Percentiles rank a stretch among this genome's conserved stretches.
Conservation (phyloP, 2,113 vertebrate species). For the Tor tambroides region DNA sequence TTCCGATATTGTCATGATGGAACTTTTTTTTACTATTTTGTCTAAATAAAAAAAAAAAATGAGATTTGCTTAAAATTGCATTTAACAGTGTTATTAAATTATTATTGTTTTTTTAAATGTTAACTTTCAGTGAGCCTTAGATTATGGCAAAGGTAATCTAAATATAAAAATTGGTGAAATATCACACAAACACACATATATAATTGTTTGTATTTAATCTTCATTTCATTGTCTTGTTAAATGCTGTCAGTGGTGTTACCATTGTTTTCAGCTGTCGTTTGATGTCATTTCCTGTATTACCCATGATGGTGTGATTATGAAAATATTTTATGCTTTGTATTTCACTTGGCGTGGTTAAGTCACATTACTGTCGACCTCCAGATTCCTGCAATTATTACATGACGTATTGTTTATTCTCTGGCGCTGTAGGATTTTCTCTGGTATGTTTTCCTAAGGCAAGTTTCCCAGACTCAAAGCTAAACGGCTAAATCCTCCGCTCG, state of each 20-base stretch:
- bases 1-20: too few relatives aligned
- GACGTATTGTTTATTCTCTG: constrained; percentile 7
- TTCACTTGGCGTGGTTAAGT: neutral
- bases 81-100: neutral
- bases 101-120: neutral
- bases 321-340: neutral
- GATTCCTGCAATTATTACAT: constrained; percentile 11
- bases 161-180: neutral
- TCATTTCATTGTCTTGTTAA: neutral
- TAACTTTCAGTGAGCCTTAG: neutral
- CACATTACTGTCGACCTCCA: neutral
- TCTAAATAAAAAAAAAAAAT: too few relatives aligned
- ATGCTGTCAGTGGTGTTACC: neutral
- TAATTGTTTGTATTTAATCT: neutral
- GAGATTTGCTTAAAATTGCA: too few relatives aligned
- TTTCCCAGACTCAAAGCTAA: constrained; percentile 17
- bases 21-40: too few relatives aligned
- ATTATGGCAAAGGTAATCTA: neutral
- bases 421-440: constrained; percentile 6
- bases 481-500: neutral
- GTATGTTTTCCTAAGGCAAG: constrained; percentile 26
- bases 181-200: too few relatives aligned
- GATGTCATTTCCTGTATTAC: neutral
- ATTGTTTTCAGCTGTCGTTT: neutral
- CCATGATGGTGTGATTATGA: neutral